Percentiles rank a stretch among this genome's conserved stretches.
These are phyloP conservation scores for Mormyrus iriodes DNA, from an alignment of 2,113 vertebrate species.

Conservation along the genomic window DNA sequence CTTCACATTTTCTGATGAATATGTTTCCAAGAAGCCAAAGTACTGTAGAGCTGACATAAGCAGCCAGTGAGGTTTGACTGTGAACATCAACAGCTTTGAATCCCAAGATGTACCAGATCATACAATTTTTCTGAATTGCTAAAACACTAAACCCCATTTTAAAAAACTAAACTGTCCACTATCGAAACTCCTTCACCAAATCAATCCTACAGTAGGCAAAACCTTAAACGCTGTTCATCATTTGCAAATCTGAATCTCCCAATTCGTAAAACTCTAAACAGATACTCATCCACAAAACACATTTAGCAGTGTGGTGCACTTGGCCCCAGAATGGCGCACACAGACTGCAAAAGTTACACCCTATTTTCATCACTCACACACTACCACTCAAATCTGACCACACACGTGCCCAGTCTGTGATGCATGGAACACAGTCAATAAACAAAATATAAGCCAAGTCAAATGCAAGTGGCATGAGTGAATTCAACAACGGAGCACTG, in stretches of 20 bases:
- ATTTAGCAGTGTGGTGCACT: neutral
- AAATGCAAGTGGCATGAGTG: neutral
- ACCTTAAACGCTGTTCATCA: neutral
- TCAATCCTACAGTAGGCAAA: neutral
- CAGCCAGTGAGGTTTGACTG: too few relatives aligned
- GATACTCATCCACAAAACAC: neutral
- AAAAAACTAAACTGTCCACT: neutral
- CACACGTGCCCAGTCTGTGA: neutral
- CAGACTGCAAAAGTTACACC: neutral
- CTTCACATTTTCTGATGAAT: neutral
- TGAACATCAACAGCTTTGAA: too few relatives aligned
- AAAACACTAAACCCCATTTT: too few relatives aligned
- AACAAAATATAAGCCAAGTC: neutral
- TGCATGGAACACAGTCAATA: neutral
- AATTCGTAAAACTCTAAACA: neutral
- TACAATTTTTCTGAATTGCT: too few relatives aligned
- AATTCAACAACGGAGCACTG: neutral
- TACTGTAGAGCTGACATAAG: neutral
- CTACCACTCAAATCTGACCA: neutral
- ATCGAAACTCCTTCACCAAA: neutral
- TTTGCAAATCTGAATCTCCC: neutral
- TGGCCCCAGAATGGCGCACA: neutral
- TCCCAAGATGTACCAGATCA: too few relatives aligned
- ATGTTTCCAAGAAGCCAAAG: neutral
- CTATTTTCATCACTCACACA: neutral